Evolutionary conservation across 1,140 invertebrate genomes (phyloP).

Genomic region (Cherax destructor): DNA sequence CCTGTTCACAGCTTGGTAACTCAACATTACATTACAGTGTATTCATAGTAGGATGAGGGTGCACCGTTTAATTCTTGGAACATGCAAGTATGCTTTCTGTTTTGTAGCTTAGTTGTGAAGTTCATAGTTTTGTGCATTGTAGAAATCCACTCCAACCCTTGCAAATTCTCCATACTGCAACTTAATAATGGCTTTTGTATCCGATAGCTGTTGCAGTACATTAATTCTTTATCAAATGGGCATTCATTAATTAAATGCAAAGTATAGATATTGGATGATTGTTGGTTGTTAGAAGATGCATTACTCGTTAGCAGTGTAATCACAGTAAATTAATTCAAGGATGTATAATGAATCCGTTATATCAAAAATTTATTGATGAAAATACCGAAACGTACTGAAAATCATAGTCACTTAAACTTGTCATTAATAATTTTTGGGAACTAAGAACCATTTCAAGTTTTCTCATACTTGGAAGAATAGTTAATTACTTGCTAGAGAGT

Average conservation of each 20-base stretch:
- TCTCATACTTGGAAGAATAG: neutral
- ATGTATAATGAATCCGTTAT: neutral
- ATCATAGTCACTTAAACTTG: conserved; percentile 21
- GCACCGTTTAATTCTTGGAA: conserved; percentile 5
- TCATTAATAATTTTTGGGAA: conserved; percentile 1
- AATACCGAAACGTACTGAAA: neutral
- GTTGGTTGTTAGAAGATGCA: conserved; percentile 39
- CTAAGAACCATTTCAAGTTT: neutral
- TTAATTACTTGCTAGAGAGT: neutral
- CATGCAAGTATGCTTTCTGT: neutral
- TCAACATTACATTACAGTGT: conserved; percentile 1
- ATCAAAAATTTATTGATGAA: neutral
- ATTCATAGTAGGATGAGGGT: conserved; percentile 14
- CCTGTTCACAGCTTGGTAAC: conserved; percentile 20
- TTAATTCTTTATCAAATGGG: conserved; percentile 81
- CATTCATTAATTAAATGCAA: conserved; percentile 89
- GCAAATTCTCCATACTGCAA: conserved; percentile 62
- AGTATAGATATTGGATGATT: conserved; percentile 85
- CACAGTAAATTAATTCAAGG: neutral
- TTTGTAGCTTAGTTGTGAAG: conserved; percentile 31
- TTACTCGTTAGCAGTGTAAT: neutral
- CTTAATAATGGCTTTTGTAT: conserved; percentile 64
- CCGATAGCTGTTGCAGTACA: conserved; percentile 67
- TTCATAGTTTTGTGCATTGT: conserved; percentile 17
- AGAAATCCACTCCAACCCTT: conserved; percentile 76